These are phyloP conservation scores for Pogoniulus pusillus DNA, from an alignment of 2,797 vertebrate genomes.

Conservation along the genomic window DNA sequence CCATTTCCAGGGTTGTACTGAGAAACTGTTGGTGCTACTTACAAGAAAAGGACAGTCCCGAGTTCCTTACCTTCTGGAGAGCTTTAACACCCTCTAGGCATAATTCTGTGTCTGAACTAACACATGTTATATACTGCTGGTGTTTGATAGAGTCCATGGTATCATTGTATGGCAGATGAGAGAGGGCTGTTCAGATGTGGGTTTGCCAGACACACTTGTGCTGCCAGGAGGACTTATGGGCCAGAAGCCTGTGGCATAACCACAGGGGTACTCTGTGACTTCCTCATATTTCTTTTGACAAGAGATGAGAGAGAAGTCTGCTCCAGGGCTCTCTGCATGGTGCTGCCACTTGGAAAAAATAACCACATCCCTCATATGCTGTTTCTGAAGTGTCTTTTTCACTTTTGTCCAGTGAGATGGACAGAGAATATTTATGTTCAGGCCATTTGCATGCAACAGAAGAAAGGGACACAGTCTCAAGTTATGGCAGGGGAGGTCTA, in stretches of 20 bases:
- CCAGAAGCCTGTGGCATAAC: not conserved
- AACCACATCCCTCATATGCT: not conserved
- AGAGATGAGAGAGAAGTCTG: constrained; percentile 22
- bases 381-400: not conserved
- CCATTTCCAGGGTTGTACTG: not conserved
- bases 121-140: not conserved
- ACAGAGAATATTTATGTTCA: not conserved
- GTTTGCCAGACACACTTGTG: not conserved
- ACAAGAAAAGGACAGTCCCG: not conserved
- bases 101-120: not conserved
- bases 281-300: not conserved
- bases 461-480: too few relatives aligned
- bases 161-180: not conserved
- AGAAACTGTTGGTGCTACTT: not conserved
- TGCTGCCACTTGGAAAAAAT: constrained; percentile 29
- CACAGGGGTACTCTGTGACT: not conserved
- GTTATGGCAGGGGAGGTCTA: too few relatives aligned
- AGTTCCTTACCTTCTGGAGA: not conserved
- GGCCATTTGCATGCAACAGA: not conserved
- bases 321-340: not conserved
- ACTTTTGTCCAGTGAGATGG: not conserved
- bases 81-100: not conserved
- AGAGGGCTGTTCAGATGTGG: not conserved
- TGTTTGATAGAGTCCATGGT: accelerated
- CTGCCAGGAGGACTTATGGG: not conserved